Conservation (phyloP, 2,797 vertebrate genomes). For the Balearica regulorum region DNA sequence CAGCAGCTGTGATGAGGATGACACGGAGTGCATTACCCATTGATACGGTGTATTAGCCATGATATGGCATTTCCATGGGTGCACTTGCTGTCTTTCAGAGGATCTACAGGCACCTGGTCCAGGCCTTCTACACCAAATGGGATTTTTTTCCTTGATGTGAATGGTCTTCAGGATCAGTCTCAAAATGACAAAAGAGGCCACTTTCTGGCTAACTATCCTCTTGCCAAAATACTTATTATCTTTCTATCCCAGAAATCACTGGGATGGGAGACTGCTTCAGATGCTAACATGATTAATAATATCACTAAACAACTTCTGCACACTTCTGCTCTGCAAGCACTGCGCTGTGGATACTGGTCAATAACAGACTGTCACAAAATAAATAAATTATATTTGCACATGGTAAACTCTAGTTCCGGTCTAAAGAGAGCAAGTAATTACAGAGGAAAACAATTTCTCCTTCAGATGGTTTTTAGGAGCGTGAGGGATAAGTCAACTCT, state of each 20-base stretch:
- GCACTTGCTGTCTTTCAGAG: background rate
- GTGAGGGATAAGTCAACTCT: background rate
- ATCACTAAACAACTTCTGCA: background rate
- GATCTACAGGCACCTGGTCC: background rate
- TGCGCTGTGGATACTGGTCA: background rate
- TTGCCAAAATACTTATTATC: background rate
- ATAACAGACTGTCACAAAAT: constrained; percentile 2
- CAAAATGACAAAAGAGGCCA: background rate
- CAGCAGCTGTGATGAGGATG: background rate
- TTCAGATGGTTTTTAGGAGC: background rate
- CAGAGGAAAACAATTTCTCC: constrained; percentile 17
- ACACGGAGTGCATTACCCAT: background rate
- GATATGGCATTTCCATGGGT: background rate
- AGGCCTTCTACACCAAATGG: background rate
- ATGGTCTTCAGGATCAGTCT: background rate
- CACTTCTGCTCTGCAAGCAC: background rate
- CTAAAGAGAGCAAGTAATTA: background rate
- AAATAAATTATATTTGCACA: background rate
- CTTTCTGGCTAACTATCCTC: background rate
- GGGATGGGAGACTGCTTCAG: background rate
- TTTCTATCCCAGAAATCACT: background rate
- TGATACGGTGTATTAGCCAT: background rate
- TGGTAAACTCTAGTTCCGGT: background rate
- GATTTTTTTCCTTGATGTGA: background rate
- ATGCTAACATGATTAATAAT: background rate